Evolutionary conservation across 1,140 invertebrate species (phyloP).

Genomic region (Drosophila melanogaster): Release_6_plus_ISO1_MT NT_033777.3:13132501-13133000

Average conservation of each 20-base stretch:
- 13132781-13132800: slow-evolving; percentile 44
- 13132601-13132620: slow-evolving; percentile 41
- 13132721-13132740: slow-evolving; percentile 1
- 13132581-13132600: slow-evolving; percentile 81
- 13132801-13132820: slow-evolving; percentile 37
- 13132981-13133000: slow-evolving; percentile 39
- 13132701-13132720: no score
- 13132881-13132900: background rate
- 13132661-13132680: slow-evolving; percentile 51
- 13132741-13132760: slow-evolving; percentile 73
- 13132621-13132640: slow-evolving; percentile 57
- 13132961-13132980: slow-evolving; percentile 79
- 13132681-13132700: slow-evolving; percentile 61
- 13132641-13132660: slow-evolving; percentile 60
- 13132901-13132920: slow-evolving; percentile 37
- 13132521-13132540: slow-evolving; percentile 45
- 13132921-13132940: slow-evolving; percentile 72
- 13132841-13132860: slow-evolving; percentile 54
- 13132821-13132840: slow-evolving; percentile 53
- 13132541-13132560: slow-evolving; percentile 36
- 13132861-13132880: slow-evolving; percentile 16
- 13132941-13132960: slow-evolving; percentile 70
- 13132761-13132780: slow-evolving; percentile 73
- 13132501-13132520: slow-evolving; percentile 73
- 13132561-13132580: slow-evolving; percentile 54